Evolutionary conservation across 1,140 invertebrate species (phyloP).

Genomic region (Pararge aegeria): DNA sequence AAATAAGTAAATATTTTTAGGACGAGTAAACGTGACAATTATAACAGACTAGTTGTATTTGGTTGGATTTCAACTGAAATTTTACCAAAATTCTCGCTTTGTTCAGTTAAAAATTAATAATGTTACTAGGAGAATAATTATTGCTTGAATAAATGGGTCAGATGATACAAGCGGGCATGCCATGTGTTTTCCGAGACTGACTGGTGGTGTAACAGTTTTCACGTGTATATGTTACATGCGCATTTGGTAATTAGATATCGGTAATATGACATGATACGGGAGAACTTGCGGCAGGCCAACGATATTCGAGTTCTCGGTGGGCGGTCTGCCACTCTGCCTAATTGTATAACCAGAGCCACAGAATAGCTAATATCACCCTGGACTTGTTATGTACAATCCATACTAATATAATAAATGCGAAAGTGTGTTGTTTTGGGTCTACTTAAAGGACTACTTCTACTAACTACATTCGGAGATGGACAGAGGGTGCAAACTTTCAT

Average conservation of each 20-base stretch:
- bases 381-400: too few relatives aligned
- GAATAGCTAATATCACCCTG: too few relatives aligned
- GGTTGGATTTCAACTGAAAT: too few relatives aligned
- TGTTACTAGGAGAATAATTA: neutral
- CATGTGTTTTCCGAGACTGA: neutral
- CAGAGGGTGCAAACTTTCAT: too few relatives aligned
- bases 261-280: slow-evolving; percentile 22
- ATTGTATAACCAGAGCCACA: slow-evolving; percentile 20
- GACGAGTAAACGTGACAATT: too few relatives aligned
- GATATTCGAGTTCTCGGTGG: slow-evolving; percentile 22
- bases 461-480: too few relatives aligned
- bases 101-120: neutral
- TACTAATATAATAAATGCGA: neutral
- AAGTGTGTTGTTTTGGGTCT: too few relatives aligned
- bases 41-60: too few relatives aligned
- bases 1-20: too few relatives aligned
- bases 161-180: neutral
- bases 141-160: slow-evolving; percentile 1
- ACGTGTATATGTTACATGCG: slow-evolving; percentile 2
- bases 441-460: too few relatives aligned
- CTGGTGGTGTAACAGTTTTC: neutral
- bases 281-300: slow-evolving; percentile 18
- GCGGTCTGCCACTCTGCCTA: slow-evolving; percentile 24
- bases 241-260: slow-evolving; percentile 31
- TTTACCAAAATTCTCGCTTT: too few relatives aligned